Evolutionary conservation across 1,140 invertebrate genomes (phyloP), one percentile per base, ranked within the genome.

Genomic region (Apocrypta bakeri): DNA sequence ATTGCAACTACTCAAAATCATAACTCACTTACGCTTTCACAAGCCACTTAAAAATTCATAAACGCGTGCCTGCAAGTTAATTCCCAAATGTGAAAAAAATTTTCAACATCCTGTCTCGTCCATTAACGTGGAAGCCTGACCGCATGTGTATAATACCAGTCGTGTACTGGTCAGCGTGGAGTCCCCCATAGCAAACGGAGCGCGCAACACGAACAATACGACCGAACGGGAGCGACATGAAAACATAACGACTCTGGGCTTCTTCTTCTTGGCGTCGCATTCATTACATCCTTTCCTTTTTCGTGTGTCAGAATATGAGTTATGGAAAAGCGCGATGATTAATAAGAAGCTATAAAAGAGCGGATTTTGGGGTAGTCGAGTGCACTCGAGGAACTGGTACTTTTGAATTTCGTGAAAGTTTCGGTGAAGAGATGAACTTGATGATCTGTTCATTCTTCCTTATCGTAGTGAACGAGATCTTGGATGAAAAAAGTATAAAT

Each of bases 141-240:
- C 40, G 7, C 21, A 21, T 6, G 21, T 56, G 17, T 56, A 56
- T 21, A 56, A n/a, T 6, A 56, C 48, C 48, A 56, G 48, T 9
- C 48, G 48, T 56, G 48, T 56, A 56, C 48, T 56, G 73, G 75
- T 77, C 27, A 77, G 63, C 8, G 66, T 80, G 71, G 63, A 87
- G 86, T 77, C 88, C 88, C 86, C 86, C 85, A 88, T 88, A 84
- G 84, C 81, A 88, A 88, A 88, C 88, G 88, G 88, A 88, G 88
- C 88, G 79, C 42, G 61, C 63, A 40, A 66, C 6, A 27, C 8
- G 48, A 61, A 75, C 25, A 61, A 56, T 33, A 17, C 71, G 71
- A 66, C 24, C 48, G 9, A 48, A 73, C 37, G 68, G 31, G 68
- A 69, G 69, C 69, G 24, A 24, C 37, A 72, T 42, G 69, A 72